Conservation (phyloP, 2,888 invertebrate genomes). For the Rotaria magnacalcarata region DNA sequence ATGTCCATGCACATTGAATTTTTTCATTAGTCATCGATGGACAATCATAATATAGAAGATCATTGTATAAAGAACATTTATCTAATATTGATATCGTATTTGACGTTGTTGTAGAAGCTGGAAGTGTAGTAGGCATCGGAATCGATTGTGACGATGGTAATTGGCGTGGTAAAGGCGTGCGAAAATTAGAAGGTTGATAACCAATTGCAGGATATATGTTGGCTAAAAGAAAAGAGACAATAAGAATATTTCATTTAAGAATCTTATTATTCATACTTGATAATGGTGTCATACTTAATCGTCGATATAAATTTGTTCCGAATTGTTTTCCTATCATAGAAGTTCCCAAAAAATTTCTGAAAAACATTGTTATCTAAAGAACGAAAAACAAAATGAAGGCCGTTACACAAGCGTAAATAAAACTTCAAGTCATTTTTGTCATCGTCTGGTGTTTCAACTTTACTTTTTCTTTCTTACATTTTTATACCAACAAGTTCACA, state of each 20-base stretch:
- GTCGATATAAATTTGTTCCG: not conserved
- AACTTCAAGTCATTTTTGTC: not conserved
- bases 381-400: not conserved
- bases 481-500: not conserved
- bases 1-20: conserved; percentile 14
- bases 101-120: not conserved
- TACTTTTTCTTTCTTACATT: not conserved
- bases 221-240: not conserved
- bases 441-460: not conserved
- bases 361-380: not conserved
- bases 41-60: conserved; percentile 6
- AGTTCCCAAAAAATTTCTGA: not conserved
- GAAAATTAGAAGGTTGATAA: not conserved
- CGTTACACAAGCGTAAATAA: not conserved
- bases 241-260: not conserved
- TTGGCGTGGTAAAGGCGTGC: not conserved
- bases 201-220: not conserved
- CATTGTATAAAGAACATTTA: not conserved
- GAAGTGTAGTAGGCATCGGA: not conserved
- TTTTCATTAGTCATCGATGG: not conserved
- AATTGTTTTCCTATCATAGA: not conserved
- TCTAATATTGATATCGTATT: not conserved
- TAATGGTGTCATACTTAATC: not conserved
- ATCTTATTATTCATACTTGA: not conserved
- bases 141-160: not conserved